These are phyloP conservation scores for Galeruca laticollis DNA, from an alignment of 2,888 invertebrate genomes.

Conservation along the genomic window DNA sequence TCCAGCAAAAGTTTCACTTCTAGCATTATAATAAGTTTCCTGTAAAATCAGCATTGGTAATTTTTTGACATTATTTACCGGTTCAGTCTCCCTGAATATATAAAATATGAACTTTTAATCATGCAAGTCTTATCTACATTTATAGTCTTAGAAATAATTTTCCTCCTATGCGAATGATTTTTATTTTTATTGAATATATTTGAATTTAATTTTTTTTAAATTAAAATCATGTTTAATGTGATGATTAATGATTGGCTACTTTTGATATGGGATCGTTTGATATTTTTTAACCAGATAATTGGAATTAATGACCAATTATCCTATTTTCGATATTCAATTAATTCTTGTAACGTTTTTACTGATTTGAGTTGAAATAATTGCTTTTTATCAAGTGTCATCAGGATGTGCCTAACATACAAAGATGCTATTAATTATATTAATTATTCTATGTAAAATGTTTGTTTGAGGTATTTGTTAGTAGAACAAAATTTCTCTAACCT, in stretches of 20 bases:
- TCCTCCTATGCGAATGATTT: background rate
- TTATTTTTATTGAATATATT: background rate
- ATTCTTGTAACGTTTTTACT: no score
- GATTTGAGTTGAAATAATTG: no score
- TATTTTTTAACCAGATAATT: background rate
- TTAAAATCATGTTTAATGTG: background rate
- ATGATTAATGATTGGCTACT: background rate
- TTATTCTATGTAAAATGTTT: no score
- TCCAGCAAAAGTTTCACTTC: background rate
- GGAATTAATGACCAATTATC: no score
- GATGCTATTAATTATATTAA: no score
- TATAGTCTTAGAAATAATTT: background rate
- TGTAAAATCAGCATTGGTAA: background rate
- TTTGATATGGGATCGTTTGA: background rate
- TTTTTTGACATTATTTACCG: slow-evolving; percentile 5
- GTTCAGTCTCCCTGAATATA: background rate
- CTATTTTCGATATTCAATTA: no score
- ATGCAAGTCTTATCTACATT: background rate
- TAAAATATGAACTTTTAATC: no score
- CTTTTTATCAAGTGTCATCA: no score
- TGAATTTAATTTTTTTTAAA: background rate
- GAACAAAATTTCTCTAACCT: no score
- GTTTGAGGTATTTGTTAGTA: no score
- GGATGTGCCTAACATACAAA: no score
- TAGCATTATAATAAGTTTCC: background rate